Conservation (phyloP, 2,113 vertebrate genomes). For the Cyprinodon variegatus region DNA sequence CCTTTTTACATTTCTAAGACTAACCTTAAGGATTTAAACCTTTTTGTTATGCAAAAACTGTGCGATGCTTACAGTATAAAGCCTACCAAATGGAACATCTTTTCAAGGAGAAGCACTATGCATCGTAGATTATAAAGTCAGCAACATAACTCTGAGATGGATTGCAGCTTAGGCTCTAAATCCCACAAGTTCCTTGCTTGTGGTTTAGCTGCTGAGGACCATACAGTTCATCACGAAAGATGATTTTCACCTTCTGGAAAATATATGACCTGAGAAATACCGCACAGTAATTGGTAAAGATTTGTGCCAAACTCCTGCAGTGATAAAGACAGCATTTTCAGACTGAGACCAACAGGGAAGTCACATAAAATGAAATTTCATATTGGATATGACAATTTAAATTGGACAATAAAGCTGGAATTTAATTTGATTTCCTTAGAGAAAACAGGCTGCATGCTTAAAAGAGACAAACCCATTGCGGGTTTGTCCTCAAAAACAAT, state of each 20-base stretch:
- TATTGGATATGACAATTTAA: constrained; percentile 17
- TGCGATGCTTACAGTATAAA: not conserved
- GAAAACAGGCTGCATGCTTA: not conserved
- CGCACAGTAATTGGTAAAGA: constrained; percentile 1
- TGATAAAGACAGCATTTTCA: constrained; percentile 4
- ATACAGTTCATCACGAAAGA: constrained; percentile 6
- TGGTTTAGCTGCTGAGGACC: constrained; percentile 14
- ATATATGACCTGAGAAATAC: constrained; percentile 8
- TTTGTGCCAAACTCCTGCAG: constrained; percentile 22
- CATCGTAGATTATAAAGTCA: not conserved
- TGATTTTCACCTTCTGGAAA: constrained; percentile 21
- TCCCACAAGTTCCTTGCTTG: constrained; percentile 29
- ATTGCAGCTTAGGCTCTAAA: constrained; percentile 28
- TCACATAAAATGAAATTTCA: not conserved
- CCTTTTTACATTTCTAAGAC: constrained; percentile 3
- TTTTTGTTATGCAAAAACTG: rapidly evolving
- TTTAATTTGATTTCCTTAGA: constrained; percentile 8
- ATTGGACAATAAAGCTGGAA: constrained; percentile 25
- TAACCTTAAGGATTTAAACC: not conserved
- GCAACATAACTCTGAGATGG: constrained; percentile 25
- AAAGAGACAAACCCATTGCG: constrained; percentile 14
- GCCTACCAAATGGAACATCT: constrained; percentile 6
- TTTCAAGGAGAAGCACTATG: constrained; percentile 7
- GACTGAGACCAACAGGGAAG: not conserved
- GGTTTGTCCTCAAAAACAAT: constrained; percentile 22